Conservation (phyloP, 2,888 invertebrate genomes). For the Lasioglossum lativentre region DNA sequence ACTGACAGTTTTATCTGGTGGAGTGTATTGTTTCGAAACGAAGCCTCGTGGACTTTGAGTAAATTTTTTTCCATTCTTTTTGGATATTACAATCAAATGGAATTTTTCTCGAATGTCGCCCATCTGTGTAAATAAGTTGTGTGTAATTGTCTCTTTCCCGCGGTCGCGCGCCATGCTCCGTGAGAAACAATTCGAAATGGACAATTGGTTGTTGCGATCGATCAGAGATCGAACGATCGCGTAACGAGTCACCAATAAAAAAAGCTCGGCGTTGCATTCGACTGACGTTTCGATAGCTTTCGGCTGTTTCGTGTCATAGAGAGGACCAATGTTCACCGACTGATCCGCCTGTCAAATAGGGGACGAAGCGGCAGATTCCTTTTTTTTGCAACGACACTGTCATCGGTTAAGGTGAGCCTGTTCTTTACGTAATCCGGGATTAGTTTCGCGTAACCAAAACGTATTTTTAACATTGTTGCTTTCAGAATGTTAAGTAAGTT, state of each 20-base stretch:
- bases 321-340: constrained; percentile 19
- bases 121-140: neutral
- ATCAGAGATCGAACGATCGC: constrained; percentile 10
- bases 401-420: constrained; percentile 49
- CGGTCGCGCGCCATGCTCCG: neutral
- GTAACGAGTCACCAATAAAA: constrained; percentile 24
- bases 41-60: neutral
- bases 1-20: neutral
- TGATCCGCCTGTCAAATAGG: constrained; percentile 37
- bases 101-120: neutral
- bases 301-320: constrained; percentile 9
- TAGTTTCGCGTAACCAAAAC: neutral
- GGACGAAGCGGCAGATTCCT: constrained; percentile 11
- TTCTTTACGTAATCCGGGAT: neutral
- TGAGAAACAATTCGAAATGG: neutral
- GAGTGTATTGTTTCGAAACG: neutral
- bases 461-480: neutral
- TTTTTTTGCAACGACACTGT: constrained; percentile 16
- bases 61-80: neutral
- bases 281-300: constrained; percentile 33
- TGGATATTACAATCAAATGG: neutral
- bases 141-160: neutral
- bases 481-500: too few species aligned
- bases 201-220: neutral
- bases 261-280: constrained; percentile 19